These are phyloP conservation scores for Gonioctena quinquepunctata DNA, from an alignment of 1,140 invertebrate species.

Conservation along the genomic window DNA sequence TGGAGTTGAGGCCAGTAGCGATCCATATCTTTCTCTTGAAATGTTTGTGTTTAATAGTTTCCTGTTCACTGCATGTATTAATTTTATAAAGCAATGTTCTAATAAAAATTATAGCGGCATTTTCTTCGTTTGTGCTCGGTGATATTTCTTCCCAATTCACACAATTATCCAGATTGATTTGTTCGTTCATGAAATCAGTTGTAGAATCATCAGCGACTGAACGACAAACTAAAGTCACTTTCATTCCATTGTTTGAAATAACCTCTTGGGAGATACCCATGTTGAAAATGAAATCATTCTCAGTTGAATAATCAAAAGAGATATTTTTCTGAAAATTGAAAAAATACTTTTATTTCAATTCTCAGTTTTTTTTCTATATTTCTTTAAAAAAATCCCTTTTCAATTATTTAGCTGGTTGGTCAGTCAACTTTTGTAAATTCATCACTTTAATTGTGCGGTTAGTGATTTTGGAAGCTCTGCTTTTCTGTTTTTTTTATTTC, in stretches of 20 bases:
- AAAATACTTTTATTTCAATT: no score
- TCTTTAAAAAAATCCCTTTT: no score
- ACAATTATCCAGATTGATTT: background rate
- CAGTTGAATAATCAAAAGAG: no score
- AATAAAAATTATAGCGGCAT: background rate
- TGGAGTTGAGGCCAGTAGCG: background rate
- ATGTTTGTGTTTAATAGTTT: background rate
- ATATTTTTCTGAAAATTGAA: no score
- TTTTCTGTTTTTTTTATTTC: background rate
- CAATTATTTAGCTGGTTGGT: no score
- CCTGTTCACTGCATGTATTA: background rate
- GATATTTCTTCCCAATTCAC: background rate
- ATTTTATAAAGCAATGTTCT: background rate
- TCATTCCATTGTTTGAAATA: no score
- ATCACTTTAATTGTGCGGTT: no score
- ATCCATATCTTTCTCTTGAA: background rate
- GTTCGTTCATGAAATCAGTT: background rate
- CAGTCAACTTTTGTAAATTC: background rate
- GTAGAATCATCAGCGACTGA: no score
- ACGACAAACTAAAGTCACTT: no score
- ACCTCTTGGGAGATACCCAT: no score
- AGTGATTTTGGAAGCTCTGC: background rate
- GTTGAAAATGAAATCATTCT: no score
- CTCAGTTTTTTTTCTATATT: no score
- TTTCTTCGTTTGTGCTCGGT: background rate